Conservation (phyloP, 2,888 invertebrate species). For the Colletes collaris region DNA sequence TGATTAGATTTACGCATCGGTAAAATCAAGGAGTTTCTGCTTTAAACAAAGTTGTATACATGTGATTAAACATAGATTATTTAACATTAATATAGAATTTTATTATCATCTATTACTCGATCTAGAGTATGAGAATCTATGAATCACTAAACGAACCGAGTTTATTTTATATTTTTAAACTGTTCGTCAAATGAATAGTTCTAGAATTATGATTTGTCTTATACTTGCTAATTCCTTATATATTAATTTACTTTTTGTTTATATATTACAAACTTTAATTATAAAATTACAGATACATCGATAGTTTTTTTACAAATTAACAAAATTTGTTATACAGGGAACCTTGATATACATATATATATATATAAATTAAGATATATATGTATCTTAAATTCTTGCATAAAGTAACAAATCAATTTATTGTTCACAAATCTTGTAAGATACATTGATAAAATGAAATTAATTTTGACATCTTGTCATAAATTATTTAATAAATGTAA, state of each 20-base stretch:
- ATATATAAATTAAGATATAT: background rate
- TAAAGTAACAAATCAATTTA: constrained; percentile 3
- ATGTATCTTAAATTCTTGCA: background rate
- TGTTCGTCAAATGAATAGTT: no score
- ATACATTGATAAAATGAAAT: constrained; percentile 8
- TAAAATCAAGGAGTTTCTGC: background rate
- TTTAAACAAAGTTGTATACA: background rate
- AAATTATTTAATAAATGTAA: background rate
- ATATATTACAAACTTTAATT: constrained; percentile 35
- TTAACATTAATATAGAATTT: background rate
- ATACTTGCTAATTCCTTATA: background rate
- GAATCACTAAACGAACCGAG: background rate
- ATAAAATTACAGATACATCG: constrained; percentile 33
- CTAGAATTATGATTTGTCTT: no score
- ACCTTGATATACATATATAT: constrained; percentile 18
- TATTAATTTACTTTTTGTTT: constrained; percentile 1
- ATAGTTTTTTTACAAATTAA: background rate
- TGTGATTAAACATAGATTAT: background rate
- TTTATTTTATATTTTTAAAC: background rate
- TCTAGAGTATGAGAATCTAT: background rate
- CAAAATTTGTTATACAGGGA: background rate
- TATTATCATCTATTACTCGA: background rate
- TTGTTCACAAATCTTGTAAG: constrained; percentile 8
- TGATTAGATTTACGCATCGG: background rate
- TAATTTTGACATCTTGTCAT: constrained; percentile 3